phyloP scores from a whole-genome alignment of 2,113 vertebrate species.

The Climacteris rufus region DNA sequence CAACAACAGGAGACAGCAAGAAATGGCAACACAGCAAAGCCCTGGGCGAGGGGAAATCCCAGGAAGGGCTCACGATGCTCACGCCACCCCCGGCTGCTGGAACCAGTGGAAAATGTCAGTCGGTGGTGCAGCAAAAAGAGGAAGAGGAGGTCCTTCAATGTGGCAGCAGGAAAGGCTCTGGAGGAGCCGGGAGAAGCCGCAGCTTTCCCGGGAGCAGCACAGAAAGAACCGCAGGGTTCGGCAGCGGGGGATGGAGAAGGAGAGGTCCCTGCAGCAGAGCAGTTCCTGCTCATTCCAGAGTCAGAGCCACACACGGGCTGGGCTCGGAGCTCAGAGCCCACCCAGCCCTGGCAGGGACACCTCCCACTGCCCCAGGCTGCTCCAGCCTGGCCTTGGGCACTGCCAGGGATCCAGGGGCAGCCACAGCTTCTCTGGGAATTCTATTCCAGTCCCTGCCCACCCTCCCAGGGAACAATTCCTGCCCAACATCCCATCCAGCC shows the following conservation, averaged over 20 bases:
- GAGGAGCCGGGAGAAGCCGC: neutral
- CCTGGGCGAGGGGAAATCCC: neutral
- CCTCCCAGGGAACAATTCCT: neutral
- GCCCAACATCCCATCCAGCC: rapidly evolving
- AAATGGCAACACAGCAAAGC: neutral
- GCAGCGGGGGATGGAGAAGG: neutral
- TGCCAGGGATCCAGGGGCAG: neutral
- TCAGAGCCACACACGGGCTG: rapidly evolving
- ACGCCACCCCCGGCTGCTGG: neutral
- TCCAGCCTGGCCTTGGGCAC: neutral
- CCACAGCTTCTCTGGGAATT: neutral
- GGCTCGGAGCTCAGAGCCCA: neutral
- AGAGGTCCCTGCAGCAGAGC: neutral
- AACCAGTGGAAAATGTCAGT: neutral
- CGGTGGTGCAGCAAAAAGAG: neutral
- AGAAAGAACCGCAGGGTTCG: neutral
- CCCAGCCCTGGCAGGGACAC: neutral
- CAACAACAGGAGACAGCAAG: neutral
- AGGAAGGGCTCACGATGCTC: neutral
- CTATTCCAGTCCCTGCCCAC: neutral
- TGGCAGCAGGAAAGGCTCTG: neutral
- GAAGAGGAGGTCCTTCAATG: neutral
- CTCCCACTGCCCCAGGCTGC: neutral
- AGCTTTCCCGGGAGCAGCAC: neutral
- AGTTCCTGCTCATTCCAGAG: neutral